Percentiles rank a stretch among this genome's conserved stretches.
These are phyloP conservation scores for Matsumurasca onukii DNA, from an alignment of 1,140 invertebrate genomes.

Conservation along the genomic window DNA sequence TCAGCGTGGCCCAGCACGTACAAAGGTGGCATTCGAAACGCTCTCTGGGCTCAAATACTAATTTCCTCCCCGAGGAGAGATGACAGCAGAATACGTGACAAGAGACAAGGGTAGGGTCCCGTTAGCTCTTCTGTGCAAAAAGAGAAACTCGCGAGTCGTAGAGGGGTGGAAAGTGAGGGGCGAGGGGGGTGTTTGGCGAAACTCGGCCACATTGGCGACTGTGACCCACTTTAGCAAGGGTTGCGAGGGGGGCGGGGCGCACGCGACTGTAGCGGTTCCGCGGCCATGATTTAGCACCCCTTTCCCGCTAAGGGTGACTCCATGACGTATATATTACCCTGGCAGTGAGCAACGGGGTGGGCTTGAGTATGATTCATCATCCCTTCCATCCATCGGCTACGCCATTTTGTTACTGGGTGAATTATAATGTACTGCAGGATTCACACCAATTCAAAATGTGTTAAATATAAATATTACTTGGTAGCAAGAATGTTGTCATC, in stretches of 20 bases:
- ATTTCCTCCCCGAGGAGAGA: background rate
- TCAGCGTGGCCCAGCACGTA: too few species aligned
- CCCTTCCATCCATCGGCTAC: too few species aligned
- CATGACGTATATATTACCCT: background rate
- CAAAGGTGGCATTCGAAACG: conserved; percentile 5
- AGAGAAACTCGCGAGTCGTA: background rate
- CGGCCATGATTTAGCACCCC: conserved; percentile 1
- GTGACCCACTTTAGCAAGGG: too few species aligned
- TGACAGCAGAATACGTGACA: background rate
- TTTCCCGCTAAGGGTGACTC: background rate
- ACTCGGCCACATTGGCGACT: background rate
- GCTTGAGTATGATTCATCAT: too few species aligned
- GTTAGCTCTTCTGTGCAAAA: background rate
- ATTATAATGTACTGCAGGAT: too few species aligned
- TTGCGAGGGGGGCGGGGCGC: too few species aligned
- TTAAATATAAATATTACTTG: too few species aligned
- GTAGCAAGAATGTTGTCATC: too few species aligned
- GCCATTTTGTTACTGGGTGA: too few species aligned
- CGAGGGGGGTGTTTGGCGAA: background rate
- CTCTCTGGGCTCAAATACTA: background rate
- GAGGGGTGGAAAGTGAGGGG: too few species aligned
- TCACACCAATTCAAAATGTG: too few species aligned
- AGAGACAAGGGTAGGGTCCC: conserved; percentile 1
- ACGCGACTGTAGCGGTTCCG: background rate
- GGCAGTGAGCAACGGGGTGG: too few species aligned